These are phyloP conservation scores for Tragelaphus buxtoni DNA, from an alignment of 2,113 vertebrate species.

Conservation along the genomic window DNA sequence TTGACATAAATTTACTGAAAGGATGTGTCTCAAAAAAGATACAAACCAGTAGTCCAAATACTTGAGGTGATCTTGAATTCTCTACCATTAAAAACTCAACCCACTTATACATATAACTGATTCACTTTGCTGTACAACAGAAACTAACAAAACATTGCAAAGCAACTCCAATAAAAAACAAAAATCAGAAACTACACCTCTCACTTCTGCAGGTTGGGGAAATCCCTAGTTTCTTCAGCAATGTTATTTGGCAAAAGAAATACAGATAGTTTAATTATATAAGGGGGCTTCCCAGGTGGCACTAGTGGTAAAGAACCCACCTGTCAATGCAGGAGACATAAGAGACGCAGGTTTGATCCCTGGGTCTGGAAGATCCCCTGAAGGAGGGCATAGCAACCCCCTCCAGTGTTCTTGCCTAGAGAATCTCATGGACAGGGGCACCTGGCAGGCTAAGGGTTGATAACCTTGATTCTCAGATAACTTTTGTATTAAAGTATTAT, in stretches of 20 bases:
- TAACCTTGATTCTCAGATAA: conserved; percentile 37
- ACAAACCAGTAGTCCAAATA: neutral
- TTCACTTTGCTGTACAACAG: neutral
- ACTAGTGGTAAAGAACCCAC: neutral
- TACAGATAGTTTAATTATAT: conserved; percentile 13
- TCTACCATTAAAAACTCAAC: neutral
- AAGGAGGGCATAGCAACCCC: neutral
- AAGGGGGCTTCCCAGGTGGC: neutral
- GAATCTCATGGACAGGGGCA: neutral
- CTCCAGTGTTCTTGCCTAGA: neutral
- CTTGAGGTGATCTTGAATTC: neutral
- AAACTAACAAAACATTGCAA: neutral
- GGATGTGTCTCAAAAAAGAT: neutral
- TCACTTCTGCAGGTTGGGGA: neutral
- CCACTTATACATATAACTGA: neutral
- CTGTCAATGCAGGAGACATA: neutral
- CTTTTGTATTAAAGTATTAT: neutral
- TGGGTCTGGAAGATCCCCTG: neutral
- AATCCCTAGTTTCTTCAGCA: neutral
- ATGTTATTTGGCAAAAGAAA: conserved; percentile 28
- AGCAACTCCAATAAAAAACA: neutral
- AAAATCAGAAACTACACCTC: neutral
- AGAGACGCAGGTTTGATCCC: neutral
- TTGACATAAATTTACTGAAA: neutral
- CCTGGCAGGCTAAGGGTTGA: neutral